A percentile compares a stretch with the other conserved stretches of the same genome.
phyloP scores from a whole-genome alignment of 2,113 vertebrate species.

The Aix galericulata region DNA sequence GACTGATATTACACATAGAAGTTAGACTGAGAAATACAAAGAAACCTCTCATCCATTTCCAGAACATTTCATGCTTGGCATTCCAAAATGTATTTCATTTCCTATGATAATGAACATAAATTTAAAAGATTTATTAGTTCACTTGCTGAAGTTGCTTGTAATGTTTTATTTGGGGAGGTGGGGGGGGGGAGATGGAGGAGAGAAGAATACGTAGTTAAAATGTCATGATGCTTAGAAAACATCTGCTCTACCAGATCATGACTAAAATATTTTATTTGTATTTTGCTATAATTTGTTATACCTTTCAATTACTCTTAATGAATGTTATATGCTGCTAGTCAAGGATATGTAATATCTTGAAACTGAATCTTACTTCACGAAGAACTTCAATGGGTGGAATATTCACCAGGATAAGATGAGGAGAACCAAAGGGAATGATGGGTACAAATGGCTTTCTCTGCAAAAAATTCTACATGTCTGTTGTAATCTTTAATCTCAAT shows the following conservation, averaged over 20 bases:
- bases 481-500: background rate
- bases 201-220: background rate
- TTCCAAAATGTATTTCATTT: background rate
- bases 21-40: background rate
- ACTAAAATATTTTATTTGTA: background rate
- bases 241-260: background rate
- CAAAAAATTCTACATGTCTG: background rate
- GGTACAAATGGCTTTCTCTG: background rate
- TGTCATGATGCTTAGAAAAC: background rate
- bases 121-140: background rate
- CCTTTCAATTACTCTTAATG: background rate
- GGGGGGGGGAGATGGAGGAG: no score
- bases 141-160: background rate
- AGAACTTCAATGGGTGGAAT: background rate
- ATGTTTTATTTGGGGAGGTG: background rate
- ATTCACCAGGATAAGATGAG: background rate
- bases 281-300: background rate
- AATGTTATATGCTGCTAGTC: background rate
- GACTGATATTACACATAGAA: background rate
- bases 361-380: background rate
- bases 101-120: background rate
- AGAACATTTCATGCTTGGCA: background rate
- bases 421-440: background rate
- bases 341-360: background rate
- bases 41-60: background rate